These are phyloP conservation scores for Entomyzon cyanotis DNA, from an alignment of 2,113 vertebrate genomes.

Conservation along the genomic window DNA sequence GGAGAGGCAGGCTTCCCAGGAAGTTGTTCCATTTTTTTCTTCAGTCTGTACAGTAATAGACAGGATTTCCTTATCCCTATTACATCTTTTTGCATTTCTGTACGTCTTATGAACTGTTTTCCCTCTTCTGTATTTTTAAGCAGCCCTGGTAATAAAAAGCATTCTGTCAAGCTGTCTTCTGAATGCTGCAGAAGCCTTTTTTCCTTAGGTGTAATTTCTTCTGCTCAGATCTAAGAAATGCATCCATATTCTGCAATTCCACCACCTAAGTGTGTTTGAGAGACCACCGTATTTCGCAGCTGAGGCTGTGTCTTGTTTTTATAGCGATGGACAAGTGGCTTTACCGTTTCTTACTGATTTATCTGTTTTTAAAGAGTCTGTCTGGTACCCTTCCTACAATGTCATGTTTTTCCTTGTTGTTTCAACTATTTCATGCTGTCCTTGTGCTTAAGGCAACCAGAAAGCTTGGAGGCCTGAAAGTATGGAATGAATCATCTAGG, in stretches of 20 bases:
- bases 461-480: neutral
- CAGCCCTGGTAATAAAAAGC: neutral
- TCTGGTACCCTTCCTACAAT: accelerated
- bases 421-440: neutral
- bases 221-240: accelerated
- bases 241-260: neutral
- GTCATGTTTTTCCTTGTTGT: neutral
- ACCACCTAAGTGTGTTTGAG: neutral
- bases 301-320: neutral
- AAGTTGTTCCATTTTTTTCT: neutral
- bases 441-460: neutral
- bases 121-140: neutral
- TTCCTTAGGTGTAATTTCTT: neutral
- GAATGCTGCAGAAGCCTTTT: neutral
- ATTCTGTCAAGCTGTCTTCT: neutral
- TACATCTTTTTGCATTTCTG: accelerated
- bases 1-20: neutral
- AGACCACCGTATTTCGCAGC: neutral
- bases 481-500: neutral
- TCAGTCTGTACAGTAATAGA: neutral
- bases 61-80: neutral
- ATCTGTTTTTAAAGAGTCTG: neutral
- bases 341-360: neutral
- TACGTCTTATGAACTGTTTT: neutral
- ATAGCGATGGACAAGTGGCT: neutral